Conservation (phyloP, 2,888 invertebrate genomes). For the Entomobrya proxima region DNA sequence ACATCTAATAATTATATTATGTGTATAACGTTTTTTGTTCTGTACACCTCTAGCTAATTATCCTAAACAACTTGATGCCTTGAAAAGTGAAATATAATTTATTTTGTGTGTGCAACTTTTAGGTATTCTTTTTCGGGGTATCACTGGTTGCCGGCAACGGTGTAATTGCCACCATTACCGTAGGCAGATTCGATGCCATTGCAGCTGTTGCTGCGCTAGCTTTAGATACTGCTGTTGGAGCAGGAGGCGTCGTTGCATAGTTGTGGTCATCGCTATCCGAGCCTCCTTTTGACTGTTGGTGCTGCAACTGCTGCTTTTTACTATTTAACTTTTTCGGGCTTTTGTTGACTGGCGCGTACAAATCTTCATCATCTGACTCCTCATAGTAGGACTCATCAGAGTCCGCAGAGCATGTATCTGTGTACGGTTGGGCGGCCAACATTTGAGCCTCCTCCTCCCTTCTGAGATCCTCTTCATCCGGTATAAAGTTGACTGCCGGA, state of each 20-base stretch:
- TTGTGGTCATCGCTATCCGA: constrained; percentile 42
- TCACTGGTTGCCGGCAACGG: constrained; percentile 19
- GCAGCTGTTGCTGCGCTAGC: background rate
- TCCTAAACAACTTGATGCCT: background rate
- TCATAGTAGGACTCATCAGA: background rate
- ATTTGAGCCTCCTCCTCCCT: background rate
- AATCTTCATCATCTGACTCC: constrained; percentile 11
- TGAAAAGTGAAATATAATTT: background rate
- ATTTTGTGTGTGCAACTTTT: background rate
- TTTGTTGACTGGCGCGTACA: background rate
- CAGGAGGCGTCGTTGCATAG: constrained; percentile 24
- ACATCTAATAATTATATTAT: no score
- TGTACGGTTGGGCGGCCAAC: background rate
- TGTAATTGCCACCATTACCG: constrained; percentile 1
- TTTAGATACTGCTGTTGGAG: no score
- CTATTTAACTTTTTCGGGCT: background rate
- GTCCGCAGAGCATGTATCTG: constrained; percentile 4
- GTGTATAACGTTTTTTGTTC: no score
- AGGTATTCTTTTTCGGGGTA: constrained; percentile 4
- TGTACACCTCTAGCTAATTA: no score
- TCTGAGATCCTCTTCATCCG: constrained; percentile 11
- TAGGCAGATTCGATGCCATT: background rate
- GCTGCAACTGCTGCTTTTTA: background rate
- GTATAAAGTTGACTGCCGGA: constrained; percentile 65
- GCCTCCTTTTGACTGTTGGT: no score